Conservation (phyloP, 2,113 vertebrate genomes). For the Columbina picui region DNA sequence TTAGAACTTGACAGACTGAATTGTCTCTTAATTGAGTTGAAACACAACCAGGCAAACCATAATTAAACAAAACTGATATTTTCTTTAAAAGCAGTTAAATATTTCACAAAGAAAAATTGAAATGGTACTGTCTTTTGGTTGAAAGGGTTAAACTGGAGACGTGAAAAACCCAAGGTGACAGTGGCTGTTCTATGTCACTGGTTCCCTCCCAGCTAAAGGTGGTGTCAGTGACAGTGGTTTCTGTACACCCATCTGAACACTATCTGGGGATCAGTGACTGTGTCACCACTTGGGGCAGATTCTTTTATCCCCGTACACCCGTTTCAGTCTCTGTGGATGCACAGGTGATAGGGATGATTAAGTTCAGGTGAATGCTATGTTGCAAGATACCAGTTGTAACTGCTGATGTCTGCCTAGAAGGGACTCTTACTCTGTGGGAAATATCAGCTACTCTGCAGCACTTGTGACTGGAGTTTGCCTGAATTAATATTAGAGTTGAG, state of each 20-base stretch:
- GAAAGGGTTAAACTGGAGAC: neutral
- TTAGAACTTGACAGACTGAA: neutral
- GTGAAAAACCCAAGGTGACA: neutral
- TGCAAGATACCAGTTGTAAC: neutral
- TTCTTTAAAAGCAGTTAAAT: neutral
- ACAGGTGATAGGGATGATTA: neutral
- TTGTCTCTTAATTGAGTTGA: neutral
- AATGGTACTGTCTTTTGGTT: neutral
- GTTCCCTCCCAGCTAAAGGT: neutral
- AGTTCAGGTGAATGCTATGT: neutral
- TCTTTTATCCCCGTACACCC: neutral
- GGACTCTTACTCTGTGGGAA: neutral
- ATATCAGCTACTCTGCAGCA: neutral
- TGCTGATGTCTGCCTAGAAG: neutral
- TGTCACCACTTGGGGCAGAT: neutral
- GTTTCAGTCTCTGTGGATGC: neutral
- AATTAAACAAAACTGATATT: neutral
- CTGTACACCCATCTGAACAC: neutral
- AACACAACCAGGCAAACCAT: neutral
- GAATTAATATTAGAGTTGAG: neutral
- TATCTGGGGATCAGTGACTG: neutral
- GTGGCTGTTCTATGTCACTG: neutral
- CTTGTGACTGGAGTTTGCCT: neutral
- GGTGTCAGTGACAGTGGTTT: neutral
- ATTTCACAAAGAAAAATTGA: neutral